A percentile compares a stretch with the other conserved stretches of the same genome.
These are phyloP conservation scores for Papilio elwesi DNA, from an alignment of 2,888 invertebrate species.

Conservation along the genomic window DNA sequence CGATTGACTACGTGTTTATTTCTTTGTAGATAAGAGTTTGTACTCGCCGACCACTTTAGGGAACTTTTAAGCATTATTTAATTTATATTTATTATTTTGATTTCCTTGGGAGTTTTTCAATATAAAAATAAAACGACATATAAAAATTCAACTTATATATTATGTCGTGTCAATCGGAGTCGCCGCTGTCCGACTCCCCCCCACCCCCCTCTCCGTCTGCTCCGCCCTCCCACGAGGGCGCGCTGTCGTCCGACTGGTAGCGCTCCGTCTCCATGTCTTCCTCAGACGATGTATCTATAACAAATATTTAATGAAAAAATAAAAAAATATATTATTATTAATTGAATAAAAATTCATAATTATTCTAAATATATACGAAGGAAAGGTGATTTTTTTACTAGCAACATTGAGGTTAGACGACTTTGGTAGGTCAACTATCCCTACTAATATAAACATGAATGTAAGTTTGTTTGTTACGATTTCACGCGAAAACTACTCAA, in stretches of 20 bases:
- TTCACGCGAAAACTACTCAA: too few species aligned
- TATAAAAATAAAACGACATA: conserved; percentile 35
- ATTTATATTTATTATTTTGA: too few species aligned
- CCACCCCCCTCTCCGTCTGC: conserved; percentile 49
- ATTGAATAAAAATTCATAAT: not conserved
- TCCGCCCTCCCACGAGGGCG: conserved; percentile 63
- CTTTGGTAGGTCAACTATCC: too few species aligned
- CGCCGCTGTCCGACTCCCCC: conserved; percentile 47
- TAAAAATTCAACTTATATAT: conserved; percentile 49
- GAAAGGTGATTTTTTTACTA: too few species aligned
- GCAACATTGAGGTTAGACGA: too few species aligned
- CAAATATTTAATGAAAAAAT: not conserved
- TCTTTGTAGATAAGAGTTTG: not conserved
- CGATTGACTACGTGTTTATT: conserved; percentile 46
- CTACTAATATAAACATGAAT: too few species aligned
- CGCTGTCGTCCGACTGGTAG: conserved; percentile 66
- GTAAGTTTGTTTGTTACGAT: too few species aligned
- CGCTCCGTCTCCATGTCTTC: conserved; percentile 68
- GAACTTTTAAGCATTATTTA: too few species aligned
- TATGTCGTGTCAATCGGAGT: conserved; percentile 52
- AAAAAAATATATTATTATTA: conserved; percentile 2
- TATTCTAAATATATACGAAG: not conserved
- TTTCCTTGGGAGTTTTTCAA: too few species aligned
- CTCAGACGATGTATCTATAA: conserved; percentile 73
- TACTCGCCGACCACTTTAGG: too few species aligned